Conservation (phyloP, 2,888 invertebrate genomes). For the Osmoderma eremita region DNA sequence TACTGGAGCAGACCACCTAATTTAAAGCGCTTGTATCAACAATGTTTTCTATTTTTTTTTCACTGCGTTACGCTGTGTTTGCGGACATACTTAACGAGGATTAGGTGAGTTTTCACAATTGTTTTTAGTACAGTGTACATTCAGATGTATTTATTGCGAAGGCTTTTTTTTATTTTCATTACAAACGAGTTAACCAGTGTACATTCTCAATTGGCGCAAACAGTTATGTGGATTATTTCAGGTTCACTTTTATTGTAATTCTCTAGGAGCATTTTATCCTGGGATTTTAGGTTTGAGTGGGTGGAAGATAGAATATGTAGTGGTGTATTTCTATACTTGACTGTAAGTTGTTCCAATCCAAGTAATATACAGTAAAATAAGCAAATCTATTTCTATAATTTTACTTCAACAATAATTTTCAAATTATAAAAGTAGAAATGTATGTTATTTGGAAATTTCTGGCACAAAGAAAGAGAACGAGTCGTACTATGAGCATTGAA, state of each 20-base stretch:
- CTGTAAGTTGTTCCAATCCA: too few relatives aligned
- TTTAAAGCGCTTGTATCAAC: constrained; percentile 28
- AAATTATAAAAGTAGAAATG: too few relatives aligned
- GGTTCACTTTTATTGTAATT: constrained; percentile 3
- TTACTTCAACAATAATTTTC: too few relatives aligned
- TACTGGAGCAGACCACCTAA: constrained; percentile 29
- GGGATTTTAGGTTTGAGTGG: too few relatives aligned
- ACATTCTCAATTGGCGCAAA: constrained; percentile 10
- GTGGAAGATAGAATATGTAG: too few relatives aligned
- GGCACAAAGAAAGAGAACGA: too few relatives aligned
- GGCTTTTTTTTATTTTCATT: constrained; percentile 6
- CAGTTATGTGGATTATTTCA: constrained; percentile 2
- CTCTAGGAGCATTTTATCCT: too few relatives aligned
- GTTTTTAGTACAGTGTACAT: constrained; percentile 19
- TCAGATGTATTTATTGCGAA: constrained; percentile 28
- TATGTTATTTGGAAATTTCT: too few relatives aligned
- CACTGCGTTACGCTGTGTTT: constrained; percentile 1
- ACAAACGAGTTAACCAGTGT: constrained; percentile 21
- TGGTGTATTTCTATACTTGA: too few relatives aligned
- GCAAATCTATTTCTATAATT: too few relatives aligned
- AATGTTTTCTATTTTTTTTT: constrained; percentile 23
- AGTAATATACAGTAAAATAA: too few relatives aligned
- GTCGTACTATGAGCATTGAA: too few relatives aligned
- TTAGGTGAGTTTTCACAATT: constrained; percentile 33
- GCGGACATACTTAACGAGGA: constrained; percentile 19